phyloP scores from a whole-genome alignment of 1,140 invertebrate genomes.

The Zaprionus camerounensis region DNA sequence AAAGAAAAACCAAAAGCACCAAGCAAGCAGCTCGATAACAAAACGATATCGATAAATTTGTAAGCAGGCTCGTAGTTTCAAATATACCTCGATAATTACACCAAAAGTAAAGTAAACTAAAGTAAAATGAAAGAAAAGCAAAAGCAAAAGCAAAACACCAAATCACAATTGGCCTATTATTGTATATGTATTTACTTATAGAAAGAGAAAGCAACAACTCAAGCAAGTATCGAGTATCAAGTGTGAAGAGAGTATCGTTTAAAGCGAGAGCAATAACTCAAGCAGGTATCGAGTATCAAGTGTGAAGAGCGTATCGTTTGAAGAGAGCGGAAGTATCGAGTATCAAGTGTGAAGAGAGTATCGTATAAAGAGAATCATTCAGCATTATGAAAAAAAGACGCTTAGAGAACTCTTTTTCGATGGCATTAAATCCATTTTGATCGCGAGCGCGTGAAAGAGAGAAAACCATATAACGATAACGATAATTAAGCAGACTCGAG shows the following conservation, averaged over 20 bases:
- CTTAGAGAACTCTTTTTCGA: neutral
- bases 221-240: neutral
- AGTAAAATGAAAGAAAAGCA: neutral
- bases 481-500: slow-evolving; percentile 4
- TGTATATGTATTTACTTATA: slow-evolving; percentile 6
- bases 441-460: neutral
- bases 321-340: too few relatives aligned
- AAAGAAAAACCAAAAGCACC: neutral
- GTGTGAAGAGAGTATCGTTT: neutral
- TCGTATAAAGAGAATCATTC: too few relatives aligned
- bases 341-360: neutral
- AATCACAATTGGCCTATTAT: slow-evolving; percentile 13
- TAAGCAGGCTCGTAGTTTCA: slow-evolving; percentile 44
- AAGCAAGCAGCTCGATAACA: slow-evolving; percentile 17
- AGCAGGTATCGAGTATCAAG: neutral
- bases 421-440: neutral
- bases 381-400: too few relatives aligned
- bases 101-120: neutral
- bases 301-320: neutral
- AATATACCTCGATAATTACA: slow-evolving; percentile 13
- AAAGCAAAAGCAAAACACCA: neutral
- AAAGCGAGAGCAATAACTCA: too few relatives aligned
- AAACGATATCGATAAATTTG: slow-evolving; percentile 32
- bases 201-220: neutral
- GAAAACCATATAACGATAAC: slow-evolving; percentile 1